Base-by-base conservation (phyloP, 2,888 invertebrate species). In the Axea sp. region DNA sequence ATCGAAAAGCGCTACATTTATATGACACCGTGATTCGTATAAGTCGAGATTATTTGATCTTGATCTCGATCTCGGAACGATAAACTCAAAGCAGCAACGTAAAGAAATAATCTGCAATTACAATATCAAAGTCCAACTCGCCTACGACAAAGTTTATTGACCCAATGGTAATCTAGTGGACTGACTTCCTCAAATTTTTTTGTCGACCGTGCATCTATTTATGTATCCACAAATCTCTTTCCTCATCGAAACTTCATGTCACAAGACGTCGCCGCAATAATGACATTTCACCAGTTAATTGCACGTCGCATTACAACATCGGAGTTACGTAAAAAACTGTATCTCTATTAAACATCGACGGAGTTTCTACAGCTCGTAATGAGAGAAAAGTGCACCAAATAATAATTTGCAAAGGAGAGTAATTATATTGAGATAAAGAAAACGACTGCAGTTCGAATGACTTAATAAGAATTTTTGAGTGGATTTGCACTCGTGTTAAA, bases 121-220 rank as follows among this genome's bases (percentile, higher is more conserved):
- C 53, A 59, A 73, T 73, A 73, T 49, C 57, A 49, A 49, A 57
- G 55, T 55, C 67, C 55, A 39, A 37, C 59, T 64, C 47, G 74
- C 64, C 74, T 74, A 74, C 68, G 59, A 53, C 53, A 49, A 74
- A 65, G 68, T 74, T 74, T 74, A 69, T 64, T 53, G 68, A 73
- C 62, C 73, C 31, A 60, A 49, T 49, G 60, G 68, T 57, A 59
- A 64, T 64, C 60, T 59, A 64, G 22, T 59, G 41, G 64, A 57
- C 35, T 57, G 41, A 39, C 15, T 64, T 47, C 28, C 39, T 62
- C 26, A 45, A 35, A 12, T 65, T 45, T 37, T 28, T 49, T 39
- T 33, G n/a, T 8, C 4, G 2, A 55, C 9, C 30, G 3, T 37
- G 8, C 22, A 22, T 39, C 30, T 39, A 26, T 45, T 45, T 59